These are phyloP conservation scores for Marisa cornuarietis DNA, from an alignment of 1,140 invertebrate genomes.

Conservation along the genomic window DNA sequence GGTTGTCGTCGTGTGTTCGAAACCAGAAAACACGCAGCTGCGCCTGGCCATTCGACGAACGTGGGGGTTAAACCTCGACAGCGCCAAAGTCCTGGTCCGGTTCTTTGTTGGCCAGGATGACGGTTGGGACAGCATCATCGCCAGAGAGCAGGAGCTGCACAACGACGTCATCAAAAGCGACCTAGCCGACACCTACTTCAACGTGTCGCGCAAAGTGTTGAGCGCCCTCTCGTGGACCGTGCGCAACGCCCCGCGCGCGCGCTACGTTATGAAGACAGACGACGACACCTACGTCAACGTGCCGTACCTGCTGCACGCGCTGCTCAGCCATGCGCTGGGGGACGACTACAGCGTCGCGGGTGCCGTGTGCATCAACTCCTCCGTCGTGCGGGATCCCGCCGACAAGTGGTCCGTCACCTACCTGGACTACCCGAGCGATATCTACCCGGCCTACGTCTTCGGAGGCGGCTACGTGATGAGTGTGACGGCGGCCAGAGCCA, in stretches of 20 bases:
- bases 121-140: constrained; percentile 59
- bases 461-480: constrained; percentile 59
- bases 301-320: constrained; percentile 40
- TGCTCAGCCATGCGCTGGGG: constrained; percentile 28
- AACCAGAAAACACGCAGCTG: constrained; percentile 19
- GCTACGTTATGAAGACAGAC: constrained; percentile 68
- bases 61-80: constrained; percentile 27
- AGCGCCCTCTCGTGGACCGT: constrained; percentile 83
- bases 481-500: constrained; percentile 31
- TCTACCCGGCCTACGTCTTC: constrained; percentile 53
- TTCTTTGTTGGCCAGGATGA: constrained; percentile 31
- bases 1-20: constrained; percentile 22
- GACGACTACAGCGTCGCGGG: constrained; percentile 23
- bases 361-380: constrained; percentile 35
- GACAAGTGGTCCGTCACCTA: constrained; percentile 55
- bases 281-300: constrained; percentile 70
- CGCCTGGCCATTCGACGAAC: constrained; percentile 35
- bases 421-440: constrained; percentile 43
- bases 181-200: constrained; percentile 82
- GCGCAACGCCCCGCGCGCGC: constrained; percentile 72
- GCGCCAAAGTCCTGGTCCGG: neutral
- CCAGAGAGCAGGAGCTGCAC: constrained; percentile 72
- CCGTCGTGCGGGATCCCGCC: constrained; percentile 35
- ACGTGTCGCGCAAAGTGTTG: constrained; percentile 87
- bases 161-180: constrained; percentile 83